A percentile compares a stretch with the other conserved stretches of the same genome.
phyloP scores from a whole-genome alignment of 2,888 invertebrate genomes.

The Amblyjoppa proteus region DNA sequence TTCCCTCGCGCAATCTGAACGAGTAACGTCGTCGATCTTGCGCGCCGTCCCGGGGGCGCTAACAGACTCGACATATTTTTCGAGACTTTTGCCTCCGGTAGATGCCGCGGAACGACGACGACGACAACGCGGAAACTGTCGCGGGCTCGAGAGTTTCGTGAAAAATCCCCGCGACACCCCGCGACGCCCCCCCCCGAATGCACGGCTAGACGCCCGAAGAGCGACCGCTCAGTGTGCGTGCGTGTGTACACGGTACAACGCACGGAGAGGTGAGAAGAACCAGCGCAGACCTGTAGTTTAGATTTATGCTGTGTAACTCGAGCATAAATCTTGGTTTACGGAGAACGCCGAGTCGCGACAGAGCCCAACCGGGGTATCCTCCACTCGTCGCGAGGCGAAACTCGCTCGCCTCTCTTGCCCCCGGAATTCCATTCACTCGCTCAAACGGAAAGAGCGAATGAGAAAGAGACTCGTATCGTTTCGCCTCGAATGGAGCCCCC shows the following conservation, averaged over 20 bases:
- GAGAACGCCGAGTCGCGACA: constrained; percentile 42
- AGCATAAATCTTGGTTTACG: constrained; percentile 79
- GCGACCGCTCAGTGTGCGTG: not conserved
- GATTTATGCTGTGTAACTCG: constrained; percentile 76
- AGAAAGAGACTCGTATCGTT: constrained; percentile 22
- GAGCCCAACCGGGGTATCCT: constrained; percentile 3
- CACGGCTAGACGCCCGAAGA: not conserved
- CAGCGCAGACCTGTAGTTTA: constrained; percentile 59
- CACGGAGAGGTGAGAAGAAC: constrained; percentile 25
- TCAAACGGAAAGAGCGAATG: constrained; percentile 6
- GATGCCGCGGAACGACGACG: constrained; percentile 4
- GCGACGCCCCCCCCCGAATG: not conserved
- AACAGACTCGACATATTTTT: constrained; percentile 44
- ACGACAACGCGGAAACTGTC: constrained; percentile 41
- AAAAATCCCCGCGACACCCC: constrained; percentile 60
- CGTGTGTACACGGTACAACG: constrained; percentile 25
- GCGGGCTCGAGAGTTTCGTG: constrained; percentile 51
- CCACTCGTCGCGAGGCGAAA: constrained; percentile 6
- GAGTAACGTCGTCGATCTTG: constrained; percentile 30
- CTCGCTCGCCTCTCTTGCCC: constrained; percentile 39
- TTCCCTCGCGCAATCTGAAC: constrained; percentile 16
- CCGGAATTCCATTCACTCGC: constrained; percentile 50
- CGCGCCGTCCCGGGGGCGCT: not conserved
- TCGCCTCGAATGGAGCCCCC: not conserved
- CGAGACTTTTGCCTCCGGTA: constrained; percentile 7